A percentile compares a stretch with the other conserved stretches of the same genome.
phyloP scores from a whole-genome alignment of 2,888 invertebrate species.

The Zeuzera pyrina region DNA sequence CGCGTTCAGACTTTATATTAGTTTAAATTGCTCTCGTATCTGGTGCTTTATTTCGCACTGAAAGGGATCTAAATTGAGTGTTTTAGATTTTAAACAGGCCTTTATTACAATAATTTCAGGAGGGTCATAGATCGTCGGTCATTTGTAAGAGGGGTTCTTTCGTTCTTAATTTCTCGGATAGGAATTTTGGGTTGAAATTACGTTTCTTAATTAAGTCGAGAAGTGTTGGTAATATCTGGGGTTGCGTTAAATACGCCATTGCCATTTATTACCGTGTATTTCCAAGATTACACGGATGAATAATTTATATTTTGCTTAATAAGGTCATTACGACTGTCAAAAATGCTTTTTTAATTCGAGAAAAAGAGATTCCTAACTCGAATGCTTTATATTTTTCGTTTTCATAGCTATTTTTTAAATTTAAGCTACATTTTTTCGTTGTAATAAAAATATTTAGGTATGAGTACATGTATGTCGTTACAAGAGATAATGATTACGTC shows the following conservation, averaged over 20 bases:
- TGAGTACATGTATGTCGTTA: too few relatives aligned
- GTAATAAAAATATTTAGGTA: too few relatives aligned
- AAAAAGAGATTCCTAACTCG: too few relatives aligned
- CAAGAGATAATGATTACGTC: too few relatives aligned
- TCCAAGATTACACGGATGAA: slow-evolving; percentile 36
- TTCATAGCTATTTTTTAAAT: too few relatives aligned
- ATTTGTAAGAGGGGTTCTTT: slow-evolving; percentile 21
- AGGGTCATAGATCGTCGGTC: slow-evolving; percentile 38
- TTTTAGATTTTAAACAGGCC: slow-evolving; percentile 39
- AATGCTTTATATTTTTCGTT: too few relatives aligned
- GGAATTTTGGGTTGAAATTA: slow-evolving; percentile 28
- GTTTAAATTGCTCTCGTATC: slow-evolving; percentile 23
- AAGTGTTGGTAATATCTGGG: slow-evolving; percentile 43
- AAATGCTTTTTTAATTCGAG: too few relatives aligned
- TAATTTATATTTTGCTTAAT: too few relatives aligned
- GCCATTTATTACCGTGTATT: slow-evolving; percentile 42
- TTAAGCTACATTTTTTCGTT: too few relatives aligned
- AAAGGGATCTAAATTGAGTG: slow-evolving; percentile 34
- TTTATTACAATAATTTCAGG: slow-evolving; percentile 38
- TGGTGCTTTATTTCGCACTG: slow-evolving; percentile 19
- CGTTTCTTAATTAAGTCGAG: slow-evolving; percentile 52
- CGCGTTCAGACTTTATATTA: slow-evolving; percentile 29
- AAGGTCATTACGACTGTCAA: too few relatives aligned
- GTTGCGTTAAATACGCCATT: slow-evolving; percentile 19
- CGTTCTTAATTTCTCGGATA: slow-evolving; percentile 4